Evolutionary conservation across 2,113 vertebrate genomes (phyloP).

Genomic region (Lates calcarifer): DNA sequence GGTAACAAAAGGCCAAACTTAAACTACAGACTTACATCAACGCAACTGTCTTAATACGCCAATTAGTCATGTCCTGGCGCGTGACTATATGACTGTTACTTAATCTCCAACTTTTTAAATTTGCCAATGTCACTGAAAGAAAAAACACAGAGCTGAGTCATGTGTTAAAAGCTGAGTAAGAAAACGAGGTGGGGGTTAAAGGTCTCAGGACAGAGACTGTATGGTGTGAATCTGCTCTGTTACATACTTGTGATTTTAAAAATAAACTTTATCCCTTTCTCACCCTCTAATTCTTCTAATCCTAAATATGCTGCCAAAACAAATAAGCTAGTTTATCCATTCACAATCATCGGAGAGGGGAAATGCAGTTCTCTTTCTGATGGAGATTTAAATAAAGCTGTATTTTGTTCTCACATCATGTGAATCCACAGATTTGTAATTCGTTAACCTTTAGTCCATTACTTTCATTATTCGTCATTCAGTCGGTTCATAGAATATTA

Average conservation of each 20-base stretch:
- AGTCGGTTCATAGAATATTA: neutral
- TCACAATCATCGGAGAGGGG: neutral
- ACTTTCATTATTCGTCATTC: neutral
- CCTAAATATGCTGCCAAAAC: no score
- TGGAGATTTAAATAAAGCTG: neutral
- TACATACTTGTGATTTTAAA: neutral
- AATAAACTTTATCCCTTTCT: neutral
- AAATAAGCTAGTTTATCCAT: no score
- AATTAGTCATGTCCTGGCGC: slow-evolving; percentile 39
- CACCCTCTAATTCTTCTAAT: neutral
- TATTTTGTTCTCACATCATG: no score
- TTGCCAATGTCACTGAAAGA: neutral
- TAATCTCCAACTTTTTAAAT: slow-evolving; percentile 29
- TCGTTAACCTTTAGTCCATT: neutral
- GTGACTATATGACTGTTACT: slow-evolving; percentile 11
- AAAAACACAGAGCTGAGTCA: slow-evolving; percentile 25
- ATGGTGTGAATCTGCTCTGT: neutral
- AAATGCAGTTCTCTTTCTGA: neutral
- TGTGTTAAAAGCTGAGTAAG: slow-evolving; percentile 30
- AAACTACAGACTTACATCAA: neutral
- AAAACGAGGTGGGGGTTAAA: no score
- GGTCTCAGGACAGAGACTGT: neutral
- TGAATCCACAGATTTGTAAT: neutral
- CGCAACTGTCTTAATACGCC: neutral
- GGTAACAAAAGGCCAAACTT: neutral